Evolutionary conservation across 2,888 invertebrate genomes (phyloP).

Genomic region (Drosophila siamana): DNA sequence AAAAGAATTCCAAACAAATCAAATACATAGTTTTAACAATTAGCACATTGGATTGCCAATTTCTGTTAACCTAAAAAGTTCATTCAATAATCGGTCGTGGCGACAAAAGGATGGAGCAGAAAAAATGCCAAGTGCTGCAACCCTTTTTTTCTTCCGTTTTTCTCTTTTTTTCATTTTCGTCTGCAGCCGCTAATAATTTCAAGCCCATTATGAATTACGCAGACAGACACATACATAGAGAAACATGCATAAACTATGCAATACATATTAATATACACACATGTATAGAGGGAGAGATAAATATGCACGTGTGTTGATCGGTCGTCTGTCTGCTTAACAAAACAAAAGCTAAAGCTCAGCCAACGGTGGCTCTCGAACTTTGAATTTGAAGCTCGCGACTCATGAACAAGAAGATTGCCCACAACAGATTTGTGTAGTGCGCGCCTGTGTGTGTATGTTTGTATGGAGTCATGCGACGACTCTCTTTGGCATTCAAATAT

Average conservation of each 20-base stretch:
- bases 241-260: constrained; percentile 1
- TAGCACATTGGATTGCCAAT: constrained; percentile 43
- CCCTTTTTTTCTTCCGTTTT: constrained; percentile 44
- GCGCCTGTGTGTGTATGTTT: background rate
- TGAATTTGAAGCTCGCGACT: constrained; percentile 25
- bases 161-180: constrained; percentile 9
- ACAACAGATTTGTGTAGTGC: constrained; percentile 5
- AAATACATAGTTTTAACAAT: constrained; percentile 58
- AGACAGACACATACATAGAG: constrained; percentile 1
- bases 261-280: constrained; percentile 12
- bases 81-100: constrained; percentile 25
- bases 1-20: constrained; percentile 44
- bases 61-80: constrained; percentile 11
- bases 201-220: constrained; percentile 52
- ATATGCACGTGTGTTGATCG: constrained; percentile 45
- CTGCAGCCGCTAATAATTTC: constrained; percentile 48
- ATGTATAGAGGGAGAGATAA: background rate
- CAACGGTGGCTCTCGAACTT: constrained; percentile 18
- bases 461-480: constrained; percentile 24
- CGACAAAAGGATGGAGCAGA: background rate
- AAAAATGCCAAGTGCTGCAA: constrained; percentile 45
- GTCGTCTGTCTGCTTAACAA: constrained; percentile 26
- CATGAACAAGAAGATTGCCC: constrained; percentile 33
- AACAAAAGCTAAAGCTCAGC: constrained; percentile 32
- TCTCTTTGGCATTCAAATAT: constrained; percentile 37